phyloP scores from a whole-genome alignment of 2,888 invertebrate species.

The Megalurothrips usitatus region DNA sequence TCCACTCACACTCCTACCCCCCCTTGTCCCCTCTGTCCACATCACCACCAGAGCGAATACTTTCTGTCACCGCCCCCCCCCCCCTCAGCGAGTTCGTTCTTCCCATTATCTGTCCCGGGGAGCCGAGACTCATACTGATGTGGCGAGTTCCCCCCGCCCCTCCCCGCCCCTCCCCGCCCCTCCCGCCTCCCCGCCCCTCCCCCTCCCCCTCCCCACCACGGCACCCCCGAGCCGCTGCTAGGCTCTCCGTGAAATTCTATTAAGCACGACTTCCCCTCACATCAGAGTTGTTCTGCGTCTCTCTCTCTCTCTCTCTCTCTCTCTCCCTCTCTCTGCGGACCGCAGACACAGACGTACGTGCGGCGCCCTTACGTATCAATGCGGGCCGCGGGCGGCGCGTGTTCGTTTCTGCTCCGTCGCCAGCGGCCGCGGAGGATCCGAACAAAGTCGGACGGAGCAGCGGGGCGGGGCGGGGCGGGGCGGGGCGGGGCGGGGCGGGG shows the following conservation, averaged over 20 bases:
- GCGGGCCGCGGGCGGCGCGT: neutral
- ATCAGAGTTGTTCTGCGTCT: neutral
- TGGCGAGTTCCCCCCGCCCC: too few species aligned
- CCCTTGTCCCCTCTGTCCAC: neutral
- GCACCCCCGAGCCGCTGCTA: neutral
- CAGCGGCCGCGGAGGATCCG: neutral
- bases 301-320: neutral
- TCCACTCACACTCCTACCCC: neutral
- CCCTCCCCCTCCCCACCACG: too few species aligned
- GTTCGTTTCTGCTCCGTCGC: neutral
- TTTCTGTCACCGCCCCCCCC: constrained; percentile 19
- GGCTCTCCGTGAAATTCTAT: neutral
- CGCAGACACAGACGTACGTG: too few species aligned
- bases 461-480: neutral
- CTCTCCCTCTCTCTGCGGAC: too few species aligned
- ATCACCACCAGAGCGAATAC: neutral
- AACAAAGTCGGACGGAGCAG: neutral
- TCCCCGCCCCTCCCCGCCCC: too few species aligned
- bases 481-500: neutral
- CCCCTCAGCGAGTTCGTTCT: constrained; percentile 21
- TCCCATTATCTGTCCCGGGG: constrained; percentile 15
- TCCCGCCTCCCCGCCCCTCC: too few species aligned
- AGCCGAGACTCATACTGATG: constrained; percentile 13
- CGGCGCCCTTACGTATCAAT: neutral
- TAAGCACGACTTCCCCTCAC: neutral